Evolutionary conservation across 2,888 invertebrate genomes (phyloP), one percentile per base, ranked within the genome.

Genomic region (Ophion ellenae): DNA sequence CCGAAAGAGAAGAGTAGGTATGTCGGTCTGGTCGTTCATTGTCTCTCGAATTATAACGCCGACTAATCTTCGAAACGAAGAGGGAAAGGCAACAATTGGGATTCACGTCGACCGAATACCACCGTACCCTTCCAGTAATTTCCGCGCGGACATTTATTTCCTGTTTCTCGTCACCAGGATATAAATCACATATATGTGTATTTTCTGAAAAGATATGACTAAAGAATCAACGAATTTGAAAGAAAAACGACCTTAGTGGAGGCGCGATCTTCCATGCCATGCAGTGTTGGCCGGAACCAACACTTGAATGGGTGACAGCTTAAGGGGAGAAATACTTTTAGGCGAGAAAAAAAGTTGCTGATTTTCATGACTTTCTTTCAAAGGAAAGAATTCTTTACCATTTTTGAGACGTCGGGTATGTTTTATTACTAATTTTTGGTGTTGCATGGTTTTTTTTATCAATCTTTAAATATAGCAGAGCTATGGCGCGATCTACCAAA

Each of bases 21-120:
- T 84, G 89, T 88, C 86, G 84, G 84, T 86, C 82, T 80, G 77
- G 85, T 80, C 85, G 17, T 63, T 86, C 89, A 90, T 90, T 91
- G 90, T 90, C 81, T 90, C 66, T 88, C 88, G 85, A 87, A 88
- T 88, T 87, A 88, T 88, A 90, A 89, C 87, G 87, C 85, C 86
- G 86, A 87, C 90, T 90, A 90, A 90, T 90, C 88, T 82, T 86
- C 84, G 83, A 83, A 78, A 86, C 83, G 87, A 89, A 87, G 85
- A 79, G 75, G 17, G 63, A 70, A 57, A 69, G 84, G 81, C 71
- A 83, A 80, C 73, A 80, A 63, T 80, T 63, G 67, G 73, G 14
- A 83, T 73, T 40, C 67, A 73, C 45, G 63, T 53, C 61, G 28
- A 73, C 53, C 40, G 61, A 78, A 81, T 69, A 69, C 20, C 32